Evolutionary conservation across 2,888 invertebrate species (phyloP).

Genomic region (Charanyca ferruginea): DNA sequence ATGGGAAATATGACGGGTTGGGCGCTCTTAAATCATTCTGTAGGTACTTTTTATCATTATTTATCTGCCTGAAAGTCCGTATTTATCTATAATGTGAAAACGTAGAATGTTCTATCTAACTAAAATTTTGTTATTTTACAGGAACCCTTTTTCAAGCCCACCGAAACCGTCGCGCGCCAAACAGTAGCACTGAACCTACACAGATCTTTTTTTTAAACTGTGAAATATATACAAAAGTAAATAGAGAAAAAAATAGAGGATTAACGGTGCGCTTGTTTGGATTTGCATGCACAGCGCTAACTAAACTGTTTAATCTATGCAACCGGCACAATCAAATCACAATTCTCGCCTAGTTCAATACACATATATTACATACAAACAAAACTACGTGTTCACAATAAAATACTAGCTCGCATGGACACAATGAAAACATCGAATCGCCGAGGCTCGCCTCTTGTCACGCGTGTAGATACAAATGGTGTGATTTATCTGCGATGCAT

Average conservation of each 20-base stretch:
- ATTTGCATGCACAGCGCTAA: slow-evolving; percentile 51
- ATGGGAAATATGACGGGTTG: too few species aligned
- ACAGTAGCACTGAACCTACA: too few species aligned
- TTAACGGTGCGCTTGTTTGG: slow-evolving; percentile 22
- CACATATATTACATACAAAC: slow-evolving; percentile 55
- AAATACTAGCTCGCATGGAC: slow-evolving; percentile 62
- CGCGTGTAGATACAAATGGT: slow-evolving; percentile 77
- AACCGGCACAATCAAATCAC: slow-evolving; percentile 54
- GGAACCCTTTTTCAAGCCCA: neutral
- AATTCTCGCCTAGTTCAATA: slow-evolving; percentile 49
- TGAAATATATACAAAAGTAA: slow-evolving; percentile 23
- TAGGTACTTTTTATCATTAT: too few species aligned
- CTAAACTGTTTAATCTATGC: slow-evolving; percentile 58
- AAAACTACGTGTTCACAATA: slow-evolving; percentile 58
- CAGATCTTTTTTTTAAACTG: slow-evolving; percentile 6
- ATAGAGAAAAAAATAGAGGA: slow-evolving; percentile 30
- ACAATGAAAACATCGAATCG: slow-evolving; percentile 75
- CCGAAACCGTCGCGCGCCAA: neutral
- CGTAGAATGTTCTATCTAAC: too few species aligned
- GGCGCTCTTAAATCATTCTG: too few species aligned
- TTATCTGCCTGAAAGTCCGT: too few species aligned
- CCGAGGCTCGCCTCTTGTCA: slow-evolving; percentile 72
- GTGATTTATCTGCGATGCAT: slow-evolving; percentile 81
- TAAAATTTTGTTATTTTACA: too few species aligned
- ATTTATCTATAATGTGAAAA: too few species aligned